phyloP scores from a whole-genome alignment of 2,888 invertebrate species.

The Ametastegia equiseti region DNA sequence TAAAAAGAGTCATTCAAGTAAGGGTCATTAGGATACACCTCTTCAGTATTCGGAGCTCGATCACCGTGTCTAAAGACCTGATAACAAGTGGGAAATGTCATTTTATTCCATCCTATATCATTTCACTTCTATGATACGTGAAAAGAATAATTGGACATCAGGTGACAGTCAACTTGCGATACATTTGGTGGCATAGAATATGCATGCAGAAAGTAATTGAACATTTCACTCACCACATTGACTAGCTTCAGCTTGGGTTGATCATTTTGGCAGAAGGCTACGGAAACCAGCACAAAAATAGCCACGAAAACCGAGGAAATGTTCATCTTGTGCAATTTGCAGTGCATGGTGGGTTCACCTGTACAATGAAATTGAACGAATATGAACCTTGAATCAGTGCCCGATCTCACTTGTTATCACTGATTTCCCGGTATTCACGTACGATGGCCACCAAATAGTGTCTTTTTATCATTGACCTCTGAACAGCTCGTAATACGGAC shows the following conservation, averaged over 20 bases:
- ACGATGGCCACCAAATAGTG: no score
- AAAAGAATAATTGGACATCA: background rate
- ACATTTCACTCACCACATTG: conserved; percentile 60
- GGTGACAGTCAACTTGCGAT: background rate
- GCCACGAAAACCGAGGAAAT: background rate
- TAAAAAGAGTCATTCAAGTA: conserved; percentile 78
- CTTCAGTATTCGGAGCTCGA: conserved; percentile 81
- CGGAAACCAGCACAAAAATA: background rate
- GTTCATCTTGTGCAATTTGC: background rate
- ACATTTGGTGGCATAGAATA: background rate
- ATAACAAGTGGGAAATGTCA: background rate
- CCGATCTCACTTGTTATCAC: no score
- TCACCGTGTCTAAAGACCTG: conserved; percentile 86
- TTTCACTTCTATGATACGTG: background rate
- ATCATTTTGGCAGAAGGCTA: background rate
- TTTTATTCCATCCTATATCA: background rate
- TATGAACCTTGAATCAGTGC: no score
- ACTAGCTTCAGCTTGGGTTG: conserved; percentile 56
- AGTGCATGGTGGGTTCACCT: background rate
- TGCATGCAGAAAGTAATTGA: background rate
- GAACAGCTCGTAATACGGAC: no score
- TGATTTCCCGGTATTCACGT: no score
- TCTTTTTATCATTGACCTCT: no score
- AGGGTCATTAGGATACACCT: conserved; percentile 79
- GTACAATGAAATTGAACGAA: no score